phyloP scores from a whole-genome alignment of 2,888 invertebrate species.

The Drosophila mulleri region DNA sequence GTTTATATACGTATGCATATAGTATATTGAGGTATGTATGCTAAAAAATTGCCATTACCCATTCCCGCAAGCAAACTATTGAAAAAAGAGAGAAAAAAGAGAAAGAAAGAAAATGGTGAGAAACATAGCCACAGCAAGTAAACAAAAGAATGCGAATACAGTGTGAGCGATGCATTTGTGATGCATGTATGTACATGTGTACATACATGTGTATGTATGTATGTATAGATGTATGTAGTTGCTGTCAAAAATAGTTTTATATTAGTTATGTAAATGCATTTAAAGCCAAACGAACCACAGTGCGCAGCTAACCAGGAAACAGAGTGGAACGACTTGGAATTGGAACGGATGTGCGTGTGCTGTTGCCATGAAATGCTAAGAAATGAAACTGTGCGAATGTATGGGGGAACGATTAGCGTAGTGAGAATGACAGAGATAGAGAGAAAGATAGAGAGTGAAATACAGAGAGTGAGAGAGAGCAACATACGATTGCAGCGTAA shows the following conservation, averaged over 20 bases:
- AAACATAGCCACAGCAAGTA: constrained; percentile 54
- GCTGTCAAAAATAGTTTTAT: not conserved
- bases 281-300: constrained; percentile 21
- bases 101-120: constrained; percentile 48
- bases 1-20: constrained; percentile 7
- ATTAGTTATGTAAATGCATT: constrained; percentile 10
- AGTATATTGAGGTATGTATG: constrained; percentile 25
- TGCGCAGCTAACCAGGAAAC: constrained; percentile 26
- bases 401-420: not conserved
- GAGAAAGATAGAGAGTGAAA: constrained; percentile 11
- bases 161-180: not conserved
- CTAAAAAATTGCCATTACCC: constrained; percentile 85
- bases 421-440: constrained; percentile 9
- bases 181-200: no score
- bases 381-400: constrained; percentile 20
- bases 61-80: constrained; percentile 84
- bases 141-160: constrained; percentile 27
- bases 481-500: not conserved
- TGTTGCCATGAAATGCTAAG: constrained; percentile 10
- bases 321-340: constrained; percentile 8
- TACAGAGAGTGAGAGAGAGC: constrained; percentile 6
- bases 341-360: not conserved
- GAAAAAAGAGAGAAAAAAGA: constrained; percentile 62
- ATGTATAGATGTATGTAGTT: constrained; percentile 6
- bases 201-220: constrained; percentile 6